Evolutionary conservation across 2,113 vertebrate species (phyloP).

Genomic region (Coreoperca whiteheadi): DNA sequence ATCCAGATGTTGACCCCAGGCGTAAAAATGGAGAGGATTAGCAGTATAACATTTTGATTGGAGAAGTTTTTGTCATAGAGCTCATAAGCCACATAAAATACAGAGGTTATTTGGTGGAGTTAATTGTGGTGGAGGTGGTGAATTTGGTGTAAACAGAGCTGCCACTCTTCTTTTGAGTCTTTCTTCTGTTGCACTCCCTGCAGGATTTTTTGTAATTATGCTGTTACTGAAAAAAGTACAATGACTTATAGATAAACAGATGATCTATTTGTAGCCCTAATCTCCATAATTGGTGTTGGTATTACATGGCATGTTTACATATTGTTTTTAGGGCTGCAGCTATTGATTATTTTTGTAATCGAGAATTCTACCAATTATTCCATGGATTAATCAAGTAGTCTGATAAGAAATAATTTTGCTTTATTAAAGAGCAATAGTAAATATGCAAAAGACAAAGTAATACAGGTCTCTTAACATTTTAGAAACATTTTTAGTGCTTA

Average conservation of each 20-base stretch:
- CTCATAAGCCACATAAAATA: conserved; percentile 1
- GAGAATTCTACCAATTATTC: too few species aligned
- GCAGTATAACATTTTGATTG: neutral
- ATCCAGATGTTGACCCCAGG: conserved; percentile 8
- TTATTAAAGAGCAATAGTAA: too few species aligned
- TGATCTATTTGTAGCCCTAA: neutral
- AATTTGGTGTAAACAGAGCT: conserved; percentile 7
- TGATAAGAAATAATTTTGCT: too few species aligned
- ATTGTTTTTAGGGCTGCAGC: too few species aligned
- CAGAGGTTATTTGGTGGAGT: neutral
- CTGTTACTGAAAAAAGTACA: neutral
- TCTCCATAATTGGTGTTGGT: neutral
- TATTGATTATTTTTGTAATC: too few species aligned
- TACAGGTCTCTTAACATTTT: too few species aligned
- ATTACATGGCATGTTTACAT: neutral
- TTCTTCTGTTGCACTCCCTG: neutral
- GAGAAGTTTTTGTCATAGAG: neutral
- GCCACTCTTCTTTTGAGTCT: neutral
- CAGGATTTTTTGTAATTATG: neutral
- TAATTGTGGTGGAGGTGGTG: conserved; percentile 3
- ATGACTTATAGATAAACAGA: neutral
- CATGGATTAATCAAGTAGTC: too few species aligned
- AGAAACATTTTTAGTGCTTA: too few species aligned
- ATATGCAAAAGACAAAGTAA: too few species aligned
- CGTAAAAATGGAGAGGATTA: neutral